Percentiles rank a stretch among this genome's conserved stretches.
Evolutionary conservation across 2,113 vertebrate species (phyloP).

Genomic region (Neoarius graeffei): DNA sequence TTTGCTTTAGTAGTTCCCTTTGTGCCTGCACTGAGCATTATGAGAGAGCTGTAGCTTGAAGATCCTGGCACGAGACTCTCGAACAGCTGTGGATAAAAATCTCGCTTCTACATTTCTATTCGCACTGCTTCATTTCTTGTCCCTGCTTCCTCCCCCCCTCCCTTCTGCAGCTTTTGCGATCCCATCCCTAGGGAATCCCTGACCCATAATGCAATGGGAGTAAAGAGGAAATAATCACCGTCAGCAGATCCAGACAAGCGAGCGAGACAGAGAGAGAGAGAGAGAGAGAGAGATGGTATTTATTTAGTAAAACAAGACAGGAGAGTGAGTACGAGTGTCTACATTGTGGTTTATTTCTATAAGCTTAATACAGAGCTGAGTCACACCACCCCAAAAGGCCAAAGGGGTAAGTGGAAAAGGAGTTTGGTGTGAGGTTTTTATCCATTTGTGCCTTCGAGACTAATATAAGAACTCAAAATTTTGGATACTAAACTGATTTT

Average conservation of each 20-base stretch:
- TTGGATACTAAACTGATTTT: constrained; percentile 63
- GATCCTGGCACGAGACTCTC: constrained; percentile 43
- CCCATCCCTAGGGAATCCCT: constrained; percentile 67
- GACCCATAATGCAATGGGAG: constrained; percentile 72
- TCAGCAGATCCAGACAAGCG: constrained; percentile 58
- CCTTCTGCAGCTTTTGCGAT: constrained; percentile 49
- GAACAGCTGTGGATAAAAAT: constrained; percentile 48
- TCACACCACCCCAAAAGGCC: constrained; percentile 39
- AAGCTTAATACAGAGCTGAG: constrained; percentile 36
- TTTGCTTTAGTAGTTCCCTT: constrained; percentile 15
- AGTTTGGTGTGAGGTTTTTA: not conserved
- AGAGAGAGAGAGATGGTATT: constrained; percentile 25
- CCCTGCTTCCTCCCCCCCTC: not conserved
- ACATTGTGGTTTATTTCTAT: constrained; percentile 36
- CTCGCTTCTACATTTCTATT: constrained; percentile 24
- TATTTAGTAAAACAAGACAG: constrained; percentile 15
- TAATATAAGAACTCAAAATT: constrained; percentile 63
- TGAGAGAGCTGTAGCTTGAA: not conserved
- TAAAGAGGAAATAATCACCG: constrained; percentile 64
- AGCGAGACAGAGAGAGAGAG: constrained; percentile 10
- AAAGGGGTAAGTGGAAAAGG: constrained; percentile 47
- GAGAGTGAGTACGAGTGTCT: constrained; percentile 22
- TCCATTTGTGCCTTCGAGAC: constrained; percentile 58
- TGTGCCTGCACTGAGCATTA: constrained; percentile 4
- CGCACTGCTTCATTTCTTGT: not conserved